phyloP scores from a whole-genome alignment of 1,140 invertebrate genomes.

The Aphelenchoides fujianensis region DNA sequence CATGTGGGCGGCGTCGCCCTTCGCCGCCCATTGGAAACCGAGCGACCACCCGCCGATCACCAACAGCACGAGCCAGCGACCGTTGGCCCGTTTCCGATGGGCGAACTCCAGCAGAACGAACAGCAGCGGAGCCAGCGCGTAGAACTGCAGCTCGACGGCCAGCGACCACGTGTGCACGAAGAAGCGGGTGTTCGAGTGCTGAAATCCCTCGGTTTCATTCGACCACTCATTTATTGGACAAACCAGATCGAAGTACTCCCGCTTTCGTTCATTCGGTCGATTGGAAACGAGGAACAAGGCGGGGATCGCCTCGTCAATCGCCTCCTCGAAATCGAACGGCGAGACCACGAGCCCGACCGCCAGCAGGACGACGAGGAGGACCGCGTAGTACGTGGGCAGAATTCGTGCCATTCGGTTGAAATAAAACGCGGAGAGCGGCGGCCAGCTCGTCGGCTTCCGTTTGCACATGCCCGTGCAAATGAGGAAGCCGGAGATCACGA shows the following conservation, averaged over 20 bases:
- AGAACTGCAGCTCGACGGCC: slow-evolving; percentile 49
- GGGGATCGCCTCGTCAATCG: background rate
- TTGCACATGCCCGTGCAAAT: slow-evolving; percentile 38
- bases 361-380: slow-evolving; percentile 30
- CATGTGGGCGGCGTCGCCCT: slow-evolving; percentile 10
- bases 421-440: slow-evolving; percentile 31
- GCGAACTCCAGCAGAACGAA: slow-evolving; percentile 16
- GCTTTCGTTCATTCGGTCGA: background rate
- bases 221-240: no score
- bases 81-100: background rate
- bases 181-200: slow-evolving; percentile 16
- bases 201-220: no score
- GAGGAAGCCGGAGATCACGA: slow-evolving; percentile 51
- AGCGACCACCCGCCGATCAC: background rate
- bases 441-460: background rate
- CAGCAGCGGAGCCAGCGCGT: slow-evolving; percentile 43
- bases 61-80: background rate
- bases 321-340: slow-evolving; percentile 16
- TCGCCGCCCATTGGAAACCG: background rate
- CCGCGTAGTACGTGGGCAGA: slow-evolving; percentile 45
- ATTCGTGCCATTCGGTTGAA: slow-evolving; percentile 38
- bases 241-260: slow-evolving; percentile 7
- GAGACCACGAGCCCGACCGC: background rate
- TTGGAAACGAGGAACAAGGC: background rate
- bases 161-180: slow-evolving; percentile 49